phyloP scores from a whole-genome alignment of 2,113 vertebrate genomes.

The Rhynchomys soricoides region DNA sequence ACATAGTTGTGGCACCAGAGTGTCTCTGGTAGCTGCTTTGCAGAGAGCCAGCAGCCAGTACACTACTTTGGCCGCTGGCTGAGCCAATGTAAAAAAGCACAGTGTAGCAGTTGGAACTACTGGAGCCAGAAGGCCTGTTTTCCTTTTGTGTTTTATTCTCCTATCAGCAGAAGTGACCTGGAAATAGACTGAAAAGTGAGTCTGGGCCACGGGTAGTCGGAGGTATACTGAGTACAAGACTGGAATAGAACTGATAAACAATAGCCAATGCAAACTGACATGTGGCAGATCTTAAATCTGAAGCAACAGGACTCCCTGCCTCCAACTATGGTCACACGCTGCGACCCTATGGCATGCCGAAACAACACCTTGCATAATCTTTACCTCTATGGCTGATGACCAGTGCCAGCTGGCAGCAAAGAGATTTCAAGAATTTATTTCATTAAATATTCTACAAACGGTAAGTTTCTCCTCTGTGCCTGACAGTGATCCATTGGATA shows the following conservation, averaged over 20 bases:
- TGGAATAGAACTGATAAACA: not conserved
- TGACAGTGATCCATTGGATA: not conserved
- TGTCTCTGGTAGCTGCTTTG: not conserved
- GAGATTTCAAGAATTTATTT: slow-evolving; percentile 15
- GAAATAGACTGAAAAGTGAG: not conserved
- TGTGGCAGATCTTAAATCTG: not conserved
- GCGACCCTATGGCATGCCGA: not conserved
- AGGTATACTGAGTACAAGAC: not conserved
- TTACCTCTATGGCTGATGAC: not conserved
- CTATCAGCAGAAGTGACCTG: not conserved
- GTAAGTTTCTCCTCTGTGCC: not conserved
- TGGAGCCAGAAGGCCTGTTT: not conserved
- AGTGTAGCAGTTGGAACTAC: not conserved
- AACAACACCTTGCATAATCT: slow-evolving; percentile 6
- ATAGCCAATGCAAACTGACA: not conserved
- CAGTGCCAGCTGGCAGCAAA: not conserved
- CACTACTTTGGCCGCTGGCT: accelerated
- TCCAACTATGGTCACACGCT: not conserved
- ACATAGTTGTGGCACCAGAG: not conserved
- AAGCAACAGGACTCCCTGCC: not conserved
- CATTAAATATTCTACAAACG: not conserved
- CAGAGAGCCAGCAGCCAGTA: not conserved
- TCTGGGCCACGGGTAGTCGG: not conserved
- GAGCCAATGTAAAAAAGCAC: not conserved
- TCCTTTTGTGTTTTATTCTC: not conserved